phyloP scores from a whole-genome alignment of 2,888 invertebrate genomes.

The Drosophila subquinaria region DNA sequence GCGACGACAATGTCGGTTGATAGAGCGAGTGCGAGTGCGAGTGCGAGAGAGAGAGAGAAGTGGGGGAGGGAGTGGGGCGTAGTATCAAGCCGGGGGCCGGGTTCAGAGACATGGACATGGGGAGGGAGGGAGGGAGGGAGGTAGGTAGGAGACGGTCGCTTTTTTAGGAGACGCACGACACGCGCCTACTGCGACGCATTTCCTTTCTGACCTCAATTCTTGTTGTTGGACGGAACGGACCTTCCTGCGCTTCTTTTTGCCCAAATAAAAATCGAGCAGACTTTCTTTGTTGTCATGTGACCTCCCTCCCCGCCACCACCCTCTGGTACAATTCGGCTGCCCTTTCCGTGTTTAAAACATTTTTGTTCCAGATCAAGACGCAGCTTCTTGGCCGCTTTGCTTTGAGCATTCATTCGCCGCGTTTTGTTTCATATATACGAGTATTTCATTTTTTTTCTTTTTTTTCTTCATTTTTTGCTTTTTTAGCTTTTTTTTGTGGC shows the following conservation, averaged over 20 bases:
- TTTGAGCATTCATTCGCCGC: slow-evolving; percentile 61
- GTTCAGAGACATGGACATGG: slow-evolving; percentile 4
- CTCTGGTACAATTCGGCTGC: slow-evolving; percentile 38
- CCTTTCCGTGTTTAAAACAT: slow-evolving; percentile 50
- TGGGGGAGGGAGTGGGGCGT: neutral
- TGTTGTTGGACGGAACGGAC: slow-evolving; percentile 41
- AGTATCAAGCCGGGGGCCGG: slow-evolving; percentile 22
- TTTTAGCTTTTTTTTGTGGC: slow-evolving; percentile 33
- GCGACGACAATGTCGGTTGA: slow-evolving; percentile 29
- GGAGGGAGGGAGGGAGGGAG: neutral
- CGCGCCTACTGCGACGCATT: slow-evolving; percentile 72
- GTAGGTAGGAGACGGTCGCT: neutral
- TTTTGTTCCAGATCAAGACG: slow-evolving; percentile 55
- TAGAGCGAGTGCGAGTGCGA: neutral
- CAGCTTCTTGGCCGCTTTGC: slow-evolving; percentile 57
- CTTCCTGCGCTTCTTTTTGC: slow-evolving; percentile 16
- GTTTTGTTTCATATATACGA: slow-evolving; percentile 58
- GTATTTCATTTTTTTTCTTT: slow-evolving; percentile 14
- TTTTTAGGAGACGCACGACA: slow-evolving; percentile 46
- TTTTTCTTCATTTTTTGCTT: slow-evolving; percentile 27
- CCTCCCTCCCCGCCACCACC: slow-evolving; percentile 14
- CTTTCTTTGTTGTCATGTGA: slow-evolving; percentile 46
- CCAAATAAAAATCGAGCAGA: slow-evolving; percentile 34
- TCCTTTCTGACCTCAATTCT: slow-evolving; percentile 70
- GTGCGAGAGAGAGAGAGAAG: neutral